Conservation (phyloP, 1,140 invertebrate species). For the Scaptomyza montana region DNA sequence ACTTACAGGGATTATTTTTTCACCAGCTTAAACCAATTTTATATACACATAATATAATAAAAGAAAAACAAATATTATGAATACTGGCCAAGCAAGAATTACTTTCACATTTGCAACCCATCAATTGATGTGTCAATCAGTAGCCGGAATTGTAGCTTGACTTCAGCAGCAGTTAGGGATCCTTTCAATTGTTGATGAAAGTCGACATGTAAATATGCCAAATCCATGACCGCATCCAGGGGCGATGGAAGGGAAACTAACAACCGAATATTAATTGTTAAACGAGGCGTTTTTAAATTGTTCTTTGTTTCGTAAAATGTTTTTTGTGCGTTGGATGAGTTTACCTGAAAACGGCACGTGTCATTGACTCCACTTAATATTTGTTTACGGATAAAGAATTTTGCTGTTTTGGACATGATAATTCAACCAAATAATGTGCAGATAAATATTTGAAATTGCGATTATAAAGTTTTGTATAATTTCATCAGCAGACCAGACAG, state of each 20-base stretch:
- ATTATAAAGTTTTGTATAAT: conserved; percentile 5
- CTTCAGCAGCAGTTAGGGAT: conserved; percentile 45
- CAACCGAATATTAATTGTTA: conserved; percentile 62
- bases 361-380: conserved; percentile 47
- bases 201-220: conserved; percentile 72
- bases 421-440: conserved; percentile 31
- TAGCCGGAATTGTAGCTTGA: conserved; percentile 23
- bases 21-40: too few relatives aligned
- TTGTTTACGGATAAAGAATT: conserved; percentile 16
- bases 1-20: background rate
- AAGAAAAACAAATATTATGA: background rate
- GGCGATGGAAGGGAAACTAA: conserved; percentile 19
- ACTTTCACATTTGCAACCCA: background rate
- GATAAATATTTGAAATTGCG: background rate
- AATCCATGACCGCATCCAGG: conserved; percentile 30
- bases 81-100: background rate
- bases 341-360: conserved; percentile 52
- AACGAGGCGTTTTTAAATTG: conserved; percentile 63
- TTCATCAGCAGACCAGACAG: conserved; percentile 28
- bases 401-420: conserved; percentile 21
- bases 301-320: conserved; percentile 50
- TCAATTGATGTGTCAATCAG: conserved; percentile 36
- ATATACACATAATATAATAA: background rate
- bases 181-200: conserved; percentile 36
- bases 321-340: conserved; percentile 17